Conservation (phyloP, 2,113 vertebrate genomes). For the Eidolon helvum region DNA sequence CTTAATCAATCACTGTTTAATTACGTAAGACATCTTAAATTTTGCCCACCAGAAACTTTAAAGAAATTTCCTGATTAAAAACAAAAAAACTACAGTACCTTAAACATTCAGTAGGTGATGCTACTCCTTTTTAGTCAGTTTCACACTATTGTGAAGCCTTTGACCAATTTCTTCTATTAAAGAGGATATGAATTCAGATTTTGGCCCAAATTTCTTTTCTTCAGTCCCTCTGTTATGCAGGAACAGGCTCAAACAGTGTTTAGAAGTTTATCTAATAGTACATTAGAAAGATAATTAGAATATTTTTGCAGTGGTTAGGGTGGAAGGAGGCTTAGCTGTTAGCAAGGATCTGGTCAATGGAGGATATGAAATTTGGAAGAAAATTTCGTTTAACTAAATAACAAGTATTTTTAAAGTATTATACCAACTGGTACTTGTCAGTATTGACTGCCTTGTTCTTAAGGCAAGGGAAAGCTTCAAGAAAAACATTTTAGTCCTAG, state of each 20-base stretch:
- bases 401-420: not conserved
- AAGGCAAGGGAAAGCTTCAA: not conserved
- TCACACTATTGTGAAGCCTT: not conserved
- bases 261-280: slow-evolving; percentile 39
- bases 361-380: not conserved
- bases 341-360: slow-evolving; percentile 16
- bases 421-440: not conserved
- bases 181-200: not conserved
- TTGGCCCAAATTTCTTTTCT: not conserved
- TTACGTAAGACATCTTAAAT: not conserved
- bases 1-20: not conserved
- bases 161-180: slow-evolving; percentile 36
- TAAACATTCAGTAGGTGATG: slow-evolving; percentile 12
- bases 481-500: not conserved
- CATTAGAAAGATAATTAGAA: slow-evolving; percentile 27
- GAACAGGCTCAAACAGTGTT: slow-evolving; percentile 29
- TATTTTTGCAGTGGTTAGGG: slow-evolving; percentile 30
- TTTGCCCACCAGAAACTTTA: not conserved
- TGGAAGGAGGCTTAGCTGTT: not conserved
- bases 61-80: slow-evolving; percentile 12
- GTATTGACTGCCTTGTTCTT: not conserved
- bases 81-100: not conserved
- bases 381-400: not conserved
- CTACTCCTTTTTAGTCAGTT: not conserved
- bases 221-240: not conserved